Evolutionary conservation across 2,113 vertebrate genomes (phyloP), one percentile per base, ranked within the genome.

Genomic region (Oreamnos americanus): DNA sequence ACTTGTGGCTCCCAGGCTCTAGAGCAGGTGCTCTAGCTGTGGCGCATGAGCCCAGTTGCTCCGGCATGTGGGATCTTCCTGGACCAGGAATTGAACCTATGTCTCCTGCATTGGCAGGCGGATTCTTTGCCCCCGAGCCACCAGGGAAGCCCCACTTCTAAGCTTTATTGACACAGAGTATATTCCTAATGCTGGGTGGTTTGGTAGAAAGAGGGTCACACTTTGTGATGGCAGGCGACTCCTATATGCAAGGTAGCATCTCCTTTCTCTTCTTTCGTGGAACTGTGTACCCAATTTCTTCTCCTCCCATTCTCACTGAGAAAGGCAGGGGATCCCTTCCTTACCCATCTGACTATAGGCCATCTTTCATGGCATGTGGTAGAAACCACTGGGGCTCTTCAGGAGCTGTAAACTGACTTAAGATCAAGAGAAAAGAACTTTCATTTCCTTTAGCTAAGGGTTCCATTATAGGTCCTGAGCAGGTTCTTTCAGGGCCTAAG

Each of bases 201-300:
- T 87, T 84, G 57, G 81, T 36, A 53, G 76, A 74, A 64, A 49
- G 71, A 67, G 49, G 36, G 74, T 25, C 93, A 49, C 3, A 1
- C 30, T 26, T 15, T 16, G 33, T 25, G 51, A 45, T 0, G 9
- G 36, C 83, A 79, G 49, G 33, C 39, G 78, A 53, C 28, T 55
- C 51, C 21, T 30, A 36, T 43, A 17, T 47, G 25, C 33, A 86
- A 88, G 51, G 67, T 76, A 78, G 58, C 51, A 39, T 82, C 58
- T 49, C 23, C 82, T 19, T 3, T 64, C 49, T 91, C 86, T 85
- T 58, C 93, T 78, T 62, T 62, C 36, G 33, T 62, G 86, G 96
- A n/a, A 90, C 85, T 85, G 64, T 97, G 12, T 7, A 43, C 26
- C 57, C 64, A 53, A 39, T 19, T 43, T 79, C 81, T 74, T 94